Base-by-base conservation (phyloP, 1,140 invertebrate species). In the Zaprionus africanus region DNA sequence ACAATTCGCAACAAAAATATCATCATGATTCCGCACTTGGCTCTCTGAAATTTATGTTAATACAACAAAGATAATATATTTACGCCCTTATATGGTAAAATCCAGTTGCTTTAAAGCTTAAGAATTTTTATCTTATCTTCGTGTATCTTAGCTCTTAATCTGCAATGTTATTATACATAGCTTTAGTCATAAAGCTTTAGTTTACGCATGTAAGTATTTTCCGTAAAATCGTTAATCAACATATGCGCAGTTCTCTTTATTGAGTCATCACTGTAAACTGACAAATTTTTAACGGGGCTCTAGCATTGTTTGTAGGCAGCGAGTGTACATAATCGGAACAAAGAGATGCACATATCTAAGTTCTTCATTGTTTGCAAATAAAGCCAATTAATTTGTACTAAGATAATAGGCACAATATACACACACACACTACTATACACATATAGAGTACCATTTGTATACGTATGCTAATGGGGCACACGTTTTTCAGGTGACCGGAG, bases 311-410 rank as follows among this genome's bases (percentile, higher is more conserved):
- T 43, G 41, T 43, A 43, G 41, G 41, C n/a, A 17, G 6, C 13
- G 15, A 7, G 46, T 22, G 12, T 19, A 51, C 41, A 51, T 51
- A 51, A 51, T 51, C 19, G 46, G 19, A 51, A 51, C 46, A 51
- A 51, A 51, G 19, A 51, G 46, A 19, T 51, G 46, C 46, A 51
- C 46, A 51, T 51, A 51, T 51, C 46, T 46, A 60, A 75, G 51
- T 61, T 56, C 51, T 73, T 84, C 75, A 88, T 87, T 87, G 81
- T 88, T 88, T 88, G 74, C 73, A 80, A 88, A 83, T 88, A 77
- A 88, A 86, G 72, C 80, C 82, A 87, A 87, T 87, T 87, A 88
- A 88, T 81, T 83, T 72, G 57, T 31, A 41, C 64, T 26, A 71
- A 59, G 60, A 62, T 79, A 87, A 66, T 80, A 66, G 57, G 64